Evolutionary conservation across 2,113 vertebrate genomes (phyloP), one percentile per base, ranked within the genome.

Genomic region (Microtus pennsylvanicus): DNA sequence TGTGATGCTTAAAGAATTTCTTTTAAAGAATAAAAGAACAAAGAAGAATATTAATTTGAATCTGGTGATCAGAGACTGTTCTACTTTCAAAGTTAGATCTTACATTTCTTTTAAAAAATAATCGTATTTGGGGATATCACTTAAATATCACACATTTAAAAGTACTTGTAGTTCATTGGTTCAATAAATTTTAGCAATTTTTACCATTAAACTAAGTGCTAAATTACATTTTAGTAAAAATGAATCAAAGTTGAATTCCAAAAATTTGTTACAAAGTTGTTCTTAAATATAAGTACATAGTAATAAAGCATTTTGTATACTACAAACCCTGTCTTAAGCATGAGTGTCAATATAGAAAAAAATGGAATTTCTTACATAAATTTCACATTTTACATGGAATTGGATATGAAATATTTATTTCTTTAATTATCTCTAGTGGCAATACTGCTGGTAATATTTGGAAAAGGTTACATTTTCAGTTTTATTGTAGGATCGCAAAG

Each of bases 401-500:
- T 96, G 55, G 58, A 81, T 69, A 95, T 89, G 45, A 97, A 95
- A 78, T 97, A 86, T 95, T 76, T 87, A 75, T 30, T 89, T 96
- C 67, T 89, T 94, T 93, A 88, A 28, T 58, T 96, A 96, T 96
- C 97, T 96, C 86, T 74, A 76, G 52, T 93, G 89, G 81, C 63
- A 89, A 12, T 94, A 92, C n/a, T 89, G 63, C 33, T 93, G 65
- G 42, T 93, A 97, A 96, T 93, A 94, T 96, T 97, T 97, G 97
- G 96, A 92, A 95, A 96, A 98, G 97, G 87, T 97, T 85, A 89
- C 82, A 93, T 88, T 97, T 95, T 88, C 88, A 86, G 58, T 94
- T 97, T 97, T 97, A 91, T 83, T 92, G 74, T 94, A 97, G 94
- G 96, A 96, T 93, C 97, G 83, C 96, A 98, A 98, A 97, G 88